These are phyloP conservation scores for Zosterops japonicus DNA, from an alignment of 2,113 vertebrate species.

Conservation along the genomic window DNA sequence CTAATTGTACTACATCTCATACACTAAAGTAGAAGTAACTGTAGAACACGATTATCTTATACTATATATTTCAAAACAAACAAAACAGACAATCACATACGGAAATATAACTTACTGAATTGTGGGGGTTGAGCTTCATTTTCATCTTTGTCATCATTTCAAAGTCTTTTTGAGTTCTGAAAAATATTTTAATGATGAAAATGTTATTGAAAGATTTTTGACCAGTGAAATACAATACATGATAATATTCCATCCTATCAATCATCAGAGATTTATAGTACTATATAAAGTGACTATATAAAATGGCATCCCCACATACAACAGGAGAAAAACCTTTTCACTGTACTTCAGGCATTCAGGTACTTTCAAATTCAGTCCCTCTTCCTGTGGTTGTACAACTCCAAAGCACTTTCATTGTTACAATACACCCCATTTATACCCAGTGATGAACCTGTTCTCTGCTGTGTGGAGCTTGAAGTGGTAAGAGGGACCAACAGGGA, in stretches of 20 bases:
- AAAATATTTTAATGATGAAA: constrained; percentile 49
- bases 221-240: background rate
- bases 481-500: background rate
- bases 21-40: background rate
- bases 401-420: background rate
- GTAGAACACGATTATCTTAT: background rate
- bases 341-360: background rate
- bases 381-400: background rate
- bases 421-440: background rate
- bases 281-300: background rate
- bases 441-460: background rate
- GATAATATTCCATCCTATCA: background rate
- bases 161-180: constrained; percentile 89
- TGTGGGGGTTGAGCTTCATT: constrained; percentile 86
- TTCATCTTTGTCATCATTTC: constrained; percentile 91
- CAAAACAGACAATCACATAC: background rate
- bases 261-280: background rate
- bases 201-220: background rate
- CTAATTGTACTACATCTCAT: background rate
- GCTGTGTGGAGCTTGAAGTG: background rate
- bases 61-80: background rate
- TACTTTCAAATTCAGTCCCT: background rate
- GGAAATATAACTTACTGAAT: constrained; percentile 80
- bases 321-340: background rate
- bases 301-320: background rate